A percentile compares a stretch with the other conserved stretches of the same genome.
Evolutionary conservation across 2,888 invertebrate genomes (phyloP).

Genomic region (Limnephilus auricula): DNA sequence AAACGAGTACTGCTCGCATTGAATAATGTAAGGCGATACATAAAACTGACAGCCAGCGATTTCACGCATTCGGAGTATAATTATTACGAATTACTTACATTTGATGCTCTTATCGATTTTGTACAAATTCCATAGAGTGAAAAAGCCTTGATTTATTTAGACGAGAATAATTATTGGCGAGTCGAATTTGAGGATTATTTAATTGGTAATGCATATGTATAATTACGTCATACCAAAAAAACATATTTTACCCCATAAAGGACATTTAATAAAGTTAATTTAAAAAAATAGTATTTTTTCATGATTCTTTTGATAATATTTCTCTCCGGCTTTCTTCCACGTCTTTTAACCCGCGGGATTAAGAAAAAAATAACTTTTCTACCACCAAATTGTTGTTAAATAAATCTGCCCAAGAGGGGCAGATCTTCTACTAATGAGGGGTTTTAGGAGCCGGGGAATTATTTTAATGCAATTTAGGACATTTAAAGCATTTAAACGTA

Average conservation of each 20-base stretch:
- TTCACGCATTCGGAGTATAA: neutral
- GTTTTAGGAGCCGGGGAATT: no score
- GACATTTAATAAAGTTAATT: no score
- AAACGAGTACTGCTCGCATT: neutral
- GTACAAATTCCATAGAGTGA: neutral
- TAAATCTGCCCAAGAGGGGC: no score
- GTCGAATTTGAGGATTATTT: neutral
- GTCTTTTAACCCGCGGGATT: no score
- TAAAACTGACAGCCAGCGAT: neutral
- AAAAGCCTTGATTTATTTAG: neutral
- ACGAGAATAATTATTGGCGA: neutral
- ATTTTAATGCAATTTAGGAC: no score
- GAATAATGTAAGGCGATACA: neutral
- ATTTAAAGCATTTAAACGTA: no score
- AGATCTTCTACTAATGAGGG: no score
- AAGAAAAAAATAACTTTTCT: no score
- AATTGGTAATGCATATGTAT: neutral
- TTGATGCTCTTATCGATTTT: neutral
- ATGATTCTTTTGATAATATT: no score
- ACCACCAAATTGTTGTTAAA: no score
- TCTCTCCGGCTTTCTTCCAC: neutral
- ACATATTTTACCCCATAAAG: neutral
- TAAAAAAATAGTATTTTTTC: no score
- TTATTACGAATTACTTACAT: neutral
- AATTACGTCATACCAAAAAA: neutral